Evolutionary conservation across 2,888 invertebrate species (phyloP), one percentile per base, ranked within the genome.

Genomic region (Lagria hirta): DNA sequence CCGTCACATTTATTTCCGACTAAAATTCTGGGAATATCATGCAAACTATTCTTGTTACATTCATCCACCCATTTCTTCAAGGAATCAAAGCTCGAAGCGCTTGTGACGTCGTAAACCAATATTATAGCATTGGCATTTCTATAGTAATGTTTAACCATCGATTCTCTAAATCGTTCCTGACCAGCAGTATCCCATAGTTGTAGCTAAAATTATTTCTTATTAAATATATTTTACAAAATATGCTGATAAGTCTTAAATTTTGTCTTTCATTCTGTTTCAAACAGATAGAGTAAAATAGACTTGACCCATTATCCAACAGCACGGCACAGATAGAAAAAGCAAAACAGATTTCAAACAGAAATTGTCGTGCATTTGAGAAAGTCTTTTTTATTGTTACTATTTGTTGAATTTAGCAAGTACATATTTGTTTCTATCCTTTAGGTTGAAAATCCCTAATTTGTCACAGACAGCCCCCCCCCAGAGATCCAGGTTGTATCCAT

Each of bases 111-210:
- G 71, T 88, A 89, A 0, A 88, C 87, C 61, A 88, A 84, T 29
- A 89, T 83, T n/a, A 89, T 84, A n/a, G 88, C 88, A 68, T 88
- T 82, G 1, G 85, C 85, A 69, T 88, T 88, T 40, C 88, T 75
- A 65, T 90, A 90, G 69, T 88, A 90, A 69, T 89, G 88, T 58
- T 84, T 82, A 10, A 87, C 84, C 84, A 89, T 88, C 1, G 86
- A 85, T 65, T 83, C 83, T 7, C 88, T 76, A 69, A 87, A 88
- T 43, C 88, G 70, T 69, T 90, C 89, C 65, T 89, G 88, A 0
- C 88, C 88, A 0, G 88, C 88, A 1, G 87, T 88, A 58, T 81
- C 87, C 86, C 86, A 87, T 27, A 87, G 63, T 62, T 84, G 83
- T 4, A 88, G 74, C 86, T 87, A 67, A 18, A 77, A 73, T 45